These are phyloP conservation scores for Centropyge bicolor DNA, from an alignment of 2,797 vertebrate genomes.

Conservation along the genomic window DNA sequence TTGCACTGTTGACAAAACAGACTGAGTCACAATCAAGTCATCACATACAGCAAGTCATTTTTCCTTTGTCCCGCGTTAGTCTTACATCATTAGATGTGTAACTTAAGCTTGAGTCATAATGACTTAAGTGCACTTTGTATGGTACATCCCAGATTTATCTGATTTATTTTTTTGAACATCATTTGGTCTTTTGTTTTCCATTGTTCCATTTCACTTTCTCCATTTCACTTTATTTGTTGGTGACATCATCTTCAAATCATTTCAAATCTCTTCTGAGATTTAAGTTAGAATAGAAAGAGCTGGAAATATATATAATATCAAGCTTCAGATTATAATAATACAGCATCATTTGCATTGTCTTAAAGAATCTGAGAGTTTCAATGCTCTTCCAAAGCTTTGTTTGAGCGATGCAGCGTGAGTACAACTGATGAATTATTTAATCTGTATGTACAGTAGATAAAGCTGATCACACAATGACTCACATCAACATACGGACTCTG, in stretches of 20 bases:
- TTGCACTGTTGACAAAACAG: conserved; percentile 39
- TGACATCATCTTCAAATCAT: not conserved
- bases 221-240: too few relatives aligned
- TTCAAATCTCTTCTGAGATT: not conserved
- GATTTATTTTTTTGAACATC: not conserved
- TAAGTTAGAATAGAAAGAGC: not conserved
- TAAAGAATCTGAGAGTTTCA: not conserved
- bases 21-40: conserved; percentile 57
- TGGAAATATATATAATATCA: not conserved
- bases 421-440: not conserved
- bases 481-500: not conserved
- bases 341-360: not conserved
- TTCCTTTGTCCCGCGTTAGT: conserved; percentile 39
- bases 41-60: conserved; percentile 29
- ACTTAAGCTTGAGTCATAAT: conserved; percentile 44
- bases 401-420: not conserved
- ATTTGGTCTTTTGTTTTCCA: not conserved
- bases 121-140: conserved; percentile 14
- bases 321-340: not conserved
- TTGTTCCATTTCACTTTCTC: not conserved
- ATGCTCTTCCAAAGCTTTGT: not conserved
- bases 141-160: not conserved
- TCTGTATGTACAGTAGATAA: not conserved
- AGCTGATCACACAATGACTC: not conserved
- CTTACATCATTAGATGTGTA: conserved; percentile 45